Percentiles rank a stretch among this genome's conserved stretches.
Evolutionary conservation across 2,888 invertebrate species (phyloP).

Genomic region (Caenorhabditis plicata): DNA sequence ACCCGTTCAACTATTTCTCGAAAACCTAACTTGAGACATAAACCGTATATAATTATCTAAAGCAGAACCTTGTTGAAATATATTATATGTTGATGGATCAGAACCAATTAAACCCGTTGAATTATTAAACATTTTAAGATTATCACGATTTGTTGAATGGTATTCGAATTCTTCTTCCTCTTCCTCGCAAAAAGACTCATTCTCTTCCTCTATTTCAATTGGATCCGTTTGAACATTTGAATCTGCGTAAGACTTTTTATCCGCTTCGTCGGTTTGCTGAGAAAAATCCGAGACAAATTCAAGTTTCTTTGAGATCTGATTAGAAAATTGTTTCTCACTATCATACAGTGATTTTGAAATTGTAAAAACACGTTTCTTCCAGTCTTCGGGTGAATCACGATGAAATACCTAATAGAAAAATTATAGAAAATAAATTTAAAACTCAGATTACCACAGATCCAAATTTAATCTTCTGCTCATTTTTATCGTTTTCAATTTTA

Average conservation of each 20-base stretch:
- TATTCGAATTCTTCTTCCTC: slow-evolving; percentile 5
- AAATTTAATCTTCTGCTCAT: slow-evolving; percentile 4
- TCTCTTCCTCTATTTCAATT: slow-evolving; percentile 3
- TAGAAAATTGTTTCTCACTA: slow-evolving; percentile 5
- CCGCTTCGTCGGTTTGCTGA: slow-evolving; percentile 5
- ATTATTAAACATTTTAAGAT: no score
- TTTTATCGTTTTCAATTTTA: background rate
- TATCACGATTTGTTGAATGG: no score
- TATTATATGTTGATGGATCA: no score
- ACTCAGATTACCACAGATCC: slow-evolving; percentile 28
- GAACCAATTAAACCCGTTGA: no score
- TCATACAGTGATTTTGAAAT: slow-evolving; percentile 16
- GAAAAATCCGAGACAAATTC: slow-evolving; percentile 5
- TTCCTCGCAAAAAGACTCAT: no score
- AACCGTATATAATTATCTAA: no score
- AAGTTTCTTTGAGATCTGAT: slow-evolving; percentile 3
- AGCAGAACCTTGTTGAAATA: no score
- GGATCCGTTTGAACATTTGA: background rate
- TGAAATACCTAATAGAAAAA: slow-evolving; percentile 20
- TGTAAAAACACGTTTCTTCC: slow-evolving; percentile 26
- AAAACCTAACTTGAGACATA: no score
- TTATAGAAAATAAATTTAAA: background rate
- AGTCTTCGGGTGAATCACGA: slow-evolving; percentile 19
- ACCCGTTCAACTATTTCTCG: no score
- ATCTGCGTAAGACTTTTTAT: slow-evolving; percentile 12